These are phyloP conservation scores for Fabriciana adippe DNA, from an alignment of 2,888 invertebrate genomes.

Conservation along the genomic window DNA sequence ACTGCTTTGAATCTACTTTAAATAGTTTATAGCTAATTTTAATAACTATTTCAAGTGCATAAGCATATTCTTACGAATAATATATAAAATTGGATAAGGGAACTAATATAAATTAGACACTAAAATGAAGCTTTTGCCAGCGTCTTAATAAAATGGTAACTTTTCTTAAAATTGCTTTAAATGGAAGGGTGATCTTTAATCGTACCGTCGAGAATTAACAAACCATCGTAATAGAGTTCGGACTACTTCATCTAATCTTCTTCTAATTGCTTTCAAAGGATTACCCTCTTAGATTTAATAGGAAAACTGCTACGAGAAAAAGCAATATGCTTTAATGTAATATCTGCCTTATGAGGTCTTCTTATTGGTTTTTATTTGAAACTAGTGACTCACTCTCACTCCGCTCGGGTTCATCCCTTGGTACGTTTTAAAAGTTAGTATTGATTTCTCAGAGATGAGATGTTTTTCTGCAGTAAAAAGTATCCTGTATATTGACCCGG, in stretches of 20 bases:
- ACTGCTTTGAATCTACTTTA: slow-evolving; percentile 30
- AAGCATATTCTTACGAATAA: neutral
- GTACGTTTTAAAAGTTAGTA: no score
- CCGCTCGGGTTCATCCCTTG: no score
- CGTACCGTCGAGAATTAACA: slow-evolving; percentile 12
- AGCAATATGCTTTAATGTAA: slow-evolving; percentile 1
- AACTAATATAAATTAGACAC: no score
- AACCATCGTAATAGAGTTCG: slow-evolving; percentile 22
- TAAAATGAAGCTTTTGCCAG: neutral
- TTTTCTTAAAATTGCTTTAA: slow-evolving; percentile 6
- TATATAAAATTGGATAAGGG: neutral
- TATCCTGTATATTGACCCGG: no score
- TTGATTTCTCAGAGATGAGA: no score
- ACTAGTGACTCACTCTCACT: neutral
- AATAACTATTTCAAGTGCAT: neutral
- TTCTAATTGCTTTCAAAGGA: slow-evolving; percentile 18
- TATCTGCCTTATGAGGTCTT: slow-evolving; percentile 3
- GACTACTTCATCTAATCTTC: slow-evolving; percentile 19
- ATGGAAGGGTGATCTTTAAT: slow-evolving; percentile 19
- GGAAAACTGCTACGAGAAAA: slow-evolving; percentile 8
- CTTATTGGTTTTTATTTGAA: neutral
- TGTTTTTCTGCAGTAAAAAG: no score
- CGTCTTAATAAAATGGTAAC: neutral
- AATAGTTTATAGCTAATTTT: slow-evolving; percentile 20
- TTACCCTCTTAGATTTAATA: slow-evolving; percentile 22